Evolutionary conservation across 2,888 invertebrate genomes (phyloP), one percentile per base, ranked within the genome.

Genomic region (Metalampra italica): DNA sequence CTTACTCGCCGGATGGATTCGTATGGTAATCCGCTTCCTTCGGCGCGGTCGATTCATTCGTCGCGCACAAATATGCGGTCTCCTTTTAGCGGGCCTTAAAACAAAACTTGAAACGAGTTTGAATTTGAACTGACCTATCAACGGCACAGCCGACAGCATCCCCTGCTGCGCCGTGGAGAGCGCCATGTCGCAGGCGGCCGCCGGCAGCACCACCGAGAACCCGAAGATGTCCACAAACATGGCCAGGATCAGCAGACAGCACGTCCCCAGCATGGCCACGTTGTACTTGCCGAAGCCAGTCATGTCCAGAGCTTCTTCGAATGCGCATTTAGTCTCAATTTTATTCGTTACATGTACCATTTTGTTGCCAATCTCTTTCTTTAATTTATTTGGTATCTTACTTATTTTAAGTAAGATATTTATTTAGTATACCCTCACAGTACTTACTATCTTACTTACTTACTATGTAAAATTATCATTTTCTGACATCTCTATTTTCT

Each of bases 281-380:
- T 94, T 94, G 78, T 94, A 94, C 62, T 80, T 90, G 34, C 94
- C 94, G 66, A 92, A 92, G 43, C 93, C 94, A 3, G 34, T 58
- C 0, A 54, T 30, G 53, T 68, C 60, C 36, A 69, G 39, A 0
- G 68, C 66, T n/a, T 57, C 54, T 43, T 71, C 70, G 14, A 62
- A 69, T 1, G 46, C 49, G 52, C 43, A 57, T 47, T 61, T 60
- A 46, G 9, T 13, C n/a, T 38, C 38, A 38, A 7, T 12, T 15
- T 0, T 7, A 8, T 32, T 29, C 48, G 11, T 32, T 14, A 15
- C 22, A 1, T 14, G 34, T 9, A 43, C 43, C 43, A 43, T 43
- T 32, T 22, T 29, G 37, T 11, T 9, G 7, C 7, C 3, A 37
- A n/a, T 12, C n/a, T 1, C 37, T 37, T 37, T 3, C 9, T 37